Conservation (phyloP, 2,797 vertebrate species). For the Mormyrops boulengeri region DNA sequence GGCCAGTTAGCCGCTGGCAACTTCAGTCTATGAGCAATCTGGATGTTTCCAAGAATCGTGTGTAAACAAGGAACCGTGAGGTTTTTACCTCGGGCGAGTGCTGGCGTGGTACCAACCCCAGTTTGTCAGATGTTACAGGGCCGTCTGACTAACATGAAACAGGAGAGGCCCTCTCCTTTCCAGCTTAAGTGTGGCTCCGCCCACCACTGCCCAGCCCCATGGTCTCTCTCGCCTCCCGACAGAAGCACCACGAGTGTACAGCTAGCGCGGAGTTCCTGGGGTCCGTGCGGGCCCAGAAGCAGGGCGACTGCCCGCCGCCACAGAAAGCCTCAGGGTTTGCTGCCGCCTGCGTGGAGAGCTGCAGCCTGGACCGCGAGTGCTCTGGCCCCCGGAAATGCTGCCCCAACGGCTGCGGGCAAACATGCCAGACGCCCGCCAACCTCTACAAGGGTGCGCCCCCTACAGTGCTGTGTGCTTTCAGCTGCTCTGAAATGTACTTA, state of each 20-base stretch:
- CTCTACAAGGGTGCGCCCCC: slow-evolving; percentile 62
- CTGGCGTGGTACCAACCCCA: not conserved
- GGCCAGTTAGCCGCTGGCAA: not conserved
- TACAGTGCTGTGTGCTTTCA: not conserved
- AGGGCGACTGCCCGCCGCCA: slow-evolving; percentile 55
- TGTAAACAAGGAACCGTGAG: not conserved
- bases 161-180: not conserved
- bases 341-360: slow-evolving; percentile 62
- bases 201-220: not conserved
- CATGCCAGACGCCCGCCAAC: slow-evolving; percentile 64
- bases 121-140: not conserved
- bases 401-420: slow-evolving; percentile 58
- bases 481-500: not conserved
- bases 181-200: not conserved
- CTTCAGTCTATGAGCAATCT: not conserved
- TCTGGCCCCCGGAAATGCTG: slow-evolving; percentile 60
- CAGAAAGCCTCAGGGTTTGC: slow-evolving; percentile 56
- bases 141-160: slow-evolving; percentile 5
- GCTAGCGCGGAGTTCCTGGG: slow-evolving; percentile 60
- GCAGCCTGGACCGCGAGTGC: slow-evolving; percentile 52
- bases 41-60: not conserved
- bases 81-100: not conserved
- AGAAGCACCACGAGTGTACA: slow-evolving; percentile 61
- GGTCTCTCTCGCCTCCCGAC: slow-evolving; percentile 11
- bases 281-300: slow-evolving; percentile 49